phyloP scores from a whole-genome alignment of 2,797 vertebrate genomes.

The Ctenochaetus hawaiiensis region DNA sequence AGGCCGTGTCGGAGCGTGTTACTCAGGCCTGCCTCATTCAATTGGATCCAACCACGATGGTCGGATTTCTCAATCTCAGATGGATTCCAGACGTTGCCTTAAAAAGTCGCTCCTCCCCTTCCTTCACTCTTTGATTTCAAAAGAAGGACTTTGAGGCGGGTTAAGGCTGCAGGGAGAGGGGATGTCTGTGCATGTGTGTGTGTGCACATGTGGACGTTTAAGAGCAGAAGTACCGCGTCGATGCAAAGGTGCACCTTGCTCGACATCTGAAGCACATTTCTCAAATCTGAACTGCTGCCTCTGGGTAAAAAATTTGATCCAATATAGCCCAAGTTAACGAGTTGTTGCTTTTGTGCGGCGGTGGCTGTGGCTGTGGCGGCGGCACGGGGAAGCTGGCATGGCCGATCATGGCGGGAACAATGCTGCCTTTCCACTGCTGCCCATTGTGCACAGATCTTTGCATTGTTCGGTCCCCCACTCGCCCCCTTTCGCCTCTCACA shows the following conservation, averaged over 20 bases:
- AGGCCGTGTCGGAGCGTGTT: conserved; percentile 84
- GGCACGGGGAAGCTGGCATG: conserved; percentile 72
- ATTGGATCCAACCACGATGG: conserved; percentile 74
- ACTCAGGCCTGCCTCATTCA: conserved; percentile 79
- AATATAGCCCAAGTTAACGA: conserved; percentile 49
- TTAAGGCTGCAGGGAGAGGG: conserved; percentile 33
- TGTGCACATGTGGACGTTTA: conserved; percentile 43
- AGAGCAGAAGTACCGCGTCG: conserved; percentile 27
- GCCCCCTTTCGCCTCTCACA: conserved; percentile 59
- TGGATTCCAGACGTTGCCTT: conserved; percentile 78
- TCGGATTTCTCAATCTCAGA: conserved; percentile 79
- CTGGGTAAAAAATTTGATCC: conserved; percentile 36
- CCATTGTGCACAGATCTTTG: conserved; percentile 79
- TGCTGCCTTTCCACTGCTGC: conserved; percentile 70
- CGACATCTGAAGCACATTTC: conserved; percentile 2
- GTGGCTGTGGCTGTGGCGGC: conserved; percentile 5
- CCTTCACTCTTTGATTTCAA: conserved; percentile 66
- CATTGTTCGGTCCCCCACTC: conserved; percentile 73
- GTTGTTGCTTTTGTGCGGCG: conserved; percentile 48
- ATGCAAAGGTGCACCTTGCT: conserved; percentile 56
- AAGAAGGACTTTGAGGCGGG: conserved; percentile 35
- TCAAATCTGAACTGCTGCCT: conserved; percentile 17
- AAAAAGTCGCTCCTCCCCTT: conserved; percentile 61
- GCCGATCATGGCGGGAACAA: conserved; percentile 66
- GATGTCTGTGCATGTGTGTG: background rate